Evolutionary conservation across 2,113 vertebrate species (phyloP).

Genomic region (Pterocles orientalis): DNA sequence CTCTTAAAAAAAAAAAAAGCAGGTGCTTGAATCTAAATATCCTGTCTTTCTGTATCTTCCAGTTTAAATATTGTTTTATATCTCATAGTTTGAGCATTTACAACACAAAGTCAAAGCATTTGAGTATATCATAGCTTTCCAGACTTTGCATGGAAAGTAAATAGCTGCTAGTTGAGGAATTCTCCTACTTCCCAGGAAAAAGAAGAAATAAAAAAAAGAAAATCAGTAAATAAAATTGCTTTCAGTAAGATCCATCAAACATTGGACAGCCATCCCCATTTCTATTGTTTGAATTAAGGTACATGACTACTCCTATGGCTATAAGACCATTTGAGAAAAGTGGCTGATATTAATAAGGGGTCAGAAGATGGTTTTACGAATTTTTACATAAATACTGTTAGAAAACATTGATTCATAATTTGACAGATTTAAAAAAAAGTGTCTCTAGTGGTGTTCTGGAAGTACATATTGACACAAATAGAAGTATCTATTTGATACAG

Average conservation of each 20-base stretch:
- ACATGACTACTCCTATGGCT: not conserved
- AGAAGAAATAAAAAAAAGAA: not conserved
- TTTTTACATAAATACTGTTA: not conserved
- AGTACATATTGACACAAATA: too few species aligned
- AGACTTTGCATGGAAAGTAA: not conserved
- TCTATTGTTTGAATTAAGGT: not conserved
- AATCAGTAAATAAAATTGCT: not conserved
- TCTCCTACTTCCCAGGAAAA: not conserved
- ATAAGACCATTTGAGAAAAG: not conserved
- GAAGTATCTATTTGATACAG: not conserved
- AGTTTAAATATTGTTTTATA: constrained; percentile 5
- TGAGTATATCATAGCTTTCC: not conserved
- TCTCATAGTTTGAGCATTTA: not conserved
- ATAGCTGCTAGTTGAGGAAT: not conserved
- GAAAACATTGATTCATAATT: not conserved
- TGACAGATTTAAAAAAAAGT: not conserved
- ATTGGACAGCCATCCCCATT: not conserved
- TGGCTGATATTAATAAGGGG: not conserved
- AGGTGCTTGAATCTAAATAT: constrained; percentile 18
- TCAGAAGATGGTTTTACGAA: not conserved
- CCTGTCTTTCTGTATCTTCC: not conserved
- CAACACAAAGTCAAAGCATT: not conserved
- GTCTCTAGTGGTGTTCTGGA: not conserved
- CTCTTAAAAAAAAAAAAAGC: not conserved
- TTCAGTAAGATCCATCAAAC: not conserved